phyloP scores from a whole-genome alignment of 2,797 vertebrate species.

The Malurus leucopterus region DNA sequence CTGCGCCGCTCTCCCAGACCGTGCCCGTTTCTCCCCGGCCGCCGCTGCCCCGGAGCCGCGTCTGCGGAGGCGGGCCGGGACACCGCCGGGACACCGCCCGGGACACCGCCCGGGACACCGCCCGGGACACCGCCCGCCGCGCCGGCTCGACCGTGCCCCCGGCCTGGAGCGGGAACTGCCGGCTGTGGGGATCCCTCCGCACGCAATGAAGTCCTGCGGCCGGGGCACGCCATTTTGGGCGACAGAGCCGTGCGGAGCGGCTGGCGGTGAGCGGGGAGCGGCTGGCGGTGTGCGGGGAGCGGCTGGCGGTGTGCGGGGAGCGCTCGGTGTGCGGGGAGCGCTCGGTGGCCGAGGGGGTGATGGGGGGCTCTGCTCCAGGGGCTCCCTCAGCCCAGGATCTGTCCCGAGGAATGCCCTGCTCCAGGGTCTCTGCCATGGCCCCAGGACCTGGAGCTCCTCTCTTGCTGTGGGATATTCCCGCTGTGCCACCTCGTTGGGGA shows the following conservation, averaged over 20 bases:
- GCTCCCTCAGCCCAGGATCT: background rate
- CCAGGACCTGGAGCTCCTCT: background rate
- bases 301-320: too few species aligned
- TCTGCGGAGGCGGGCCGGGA: background rate
- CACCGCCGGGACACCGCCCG: too few species aligned
- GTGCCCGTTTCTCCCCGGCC: background rate
- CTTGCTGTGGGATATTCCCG: background rate
- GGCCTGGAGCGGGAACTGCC: rapidly evolving
- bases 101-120: too few species aligned
- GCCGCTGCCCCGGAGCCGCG: rapidly evolving
- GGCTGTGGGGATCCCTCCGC: background rate
- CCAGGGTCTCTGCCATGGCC: too few species aligned
- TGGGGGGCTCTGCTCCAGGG: rapidly evolving
- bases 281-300: too few species aligned
- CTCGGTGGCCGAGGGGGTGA: background rate
- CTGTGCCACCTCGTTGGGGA: background rate
- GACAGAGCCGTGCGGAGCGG: rapidly evolving
- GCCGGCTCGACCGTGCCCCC: rapidly evolving
- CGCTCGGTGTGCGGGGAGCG: too few species aligned
- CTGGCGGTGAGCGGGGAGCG: rapidly evolving
- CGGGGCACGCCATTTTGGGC: background rate
- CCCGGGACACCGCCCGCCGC: background rate
- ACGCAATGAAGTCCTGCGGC: rapidly evolving
- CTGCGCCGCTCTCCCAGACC: background rate
- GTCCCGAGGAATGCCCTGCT: too few species aligned